Evolutionary conservation across 2,113 vertebrate species (phyloP).

Genomic region (Megaleporinus macrocephalus): DNA sequence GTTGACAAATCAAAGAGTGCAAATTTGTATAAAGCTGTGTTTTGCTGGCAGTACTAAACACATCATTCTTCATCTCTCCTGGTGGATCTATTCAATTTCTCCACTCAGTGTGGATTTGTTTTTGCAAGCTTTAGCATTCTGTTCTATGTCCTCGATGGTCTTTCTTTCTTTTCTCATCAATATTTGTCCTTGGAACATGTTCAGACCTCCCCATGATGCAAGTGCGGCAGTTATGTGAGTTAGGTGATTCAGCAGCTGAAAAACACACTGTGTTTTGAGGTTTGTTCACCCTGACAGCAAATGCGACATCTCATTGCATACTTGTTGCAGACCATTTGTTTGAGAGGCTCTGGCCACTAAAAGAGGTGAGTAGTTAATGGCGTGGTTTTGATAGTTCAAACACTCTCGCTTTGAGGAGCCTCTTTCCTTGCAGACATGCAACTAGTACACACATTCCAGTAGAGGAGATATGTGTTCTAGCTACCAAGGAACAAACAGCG

Average conservation of each 20-base stretch:
- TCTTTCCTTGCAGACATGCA: slow-evolving; percentile 8
- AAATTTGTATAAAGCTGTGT: slow-evolving; percentile 14
- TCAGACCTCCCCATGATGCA: background rate
- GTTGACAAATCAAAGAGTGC: slow-evolving; percentile 31
- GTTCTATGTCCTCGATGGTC: background rate
- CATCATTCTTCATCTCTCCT: slow-evolving; percentile 31
- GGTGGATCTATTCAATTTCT: background rate
- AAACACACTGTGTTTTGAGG: background rate
- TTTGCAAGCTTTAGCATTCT: slow-evolving; percentile 4
- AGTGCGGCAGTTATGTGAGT: background rate
- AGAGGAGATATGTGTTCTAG: slow-evolving; percentile 34
- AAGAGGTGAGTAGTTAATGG: background rate
- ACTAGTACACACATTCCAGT: slow-evolving; percentile 34
- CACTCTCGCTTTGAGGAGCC: slow-evolving; percentile 10
- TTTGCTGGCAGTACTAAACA: slow-evolving; percentile 40
- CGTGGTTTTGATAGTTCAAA: slow-evolving; percentile 4
- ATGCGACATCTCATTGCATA: background rate
- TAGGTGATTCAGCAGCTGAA: background rate
- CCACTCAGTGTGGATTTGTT: background rate
- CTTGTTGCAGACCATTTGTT: background rate
- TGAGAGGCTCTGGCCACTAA: background rate
- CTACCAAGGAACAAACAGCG: slow-evolving; percentile 47
- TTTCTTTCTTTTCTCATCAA: background rate
- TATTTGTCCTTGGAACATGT: background rate
- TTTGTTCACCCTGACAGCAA: background rate